Evolutionary conservation across 1,140 invertebrate genomes (phyloP), one percentile per base, ranked within the genome.

Genomic region (Drosophila bifasciata): DNA sequence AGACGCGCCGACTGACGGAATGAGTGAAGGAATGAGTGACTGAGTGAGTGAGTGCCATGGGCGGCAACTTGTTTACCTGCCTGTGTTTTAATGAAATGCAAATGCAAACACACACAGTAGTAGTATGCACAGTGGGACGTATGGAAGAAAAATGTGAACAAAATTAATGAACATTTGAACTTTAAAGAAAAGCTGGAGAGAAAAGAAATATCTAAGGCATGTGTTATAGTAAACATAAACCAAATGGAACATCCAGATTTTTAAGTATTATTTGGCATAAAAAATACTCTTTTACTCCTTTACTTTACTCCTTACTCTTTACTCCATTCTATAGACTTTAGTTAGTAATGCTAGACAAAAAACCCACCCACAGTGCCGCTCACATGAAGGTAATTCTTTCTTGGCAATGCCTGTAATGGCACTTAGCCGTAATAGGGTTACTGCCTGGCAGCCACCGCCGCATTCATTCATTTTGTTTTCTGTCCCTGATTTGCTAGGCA

Each of bases 11-110:
- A 32, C 28, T 32, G 28, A 32, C 57, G 62, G 46, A 50, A 46
- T 49, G 23, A 48, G 19, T 48, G n/a, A 36, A 44, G n/a, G n/a
- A n/a, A n/a, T n/a, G 49, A 28, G 8, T 36, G 32, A 36, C 21
- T 39, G 51, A 61, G 44, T 64, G 64, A 76, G 53, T 72, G 69
- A 69, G 76, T 59, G 63, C 60, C 59, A 57, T 76, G 39, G 60
- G 64, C 56, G 61, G 58, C 58, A 59, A 57, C 73, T 67, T 86
- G 76, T 77, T 77, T 85, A 77, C 74, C 68, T 75, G 66, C 64
- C 70, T 78, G 63, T 88, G 74, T 86, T 83, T 88, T 86, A 88
- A 83, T 88, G 83, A 89, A 86, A 88, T 86, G 66, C 75, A 86
- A 86, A 86, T 83, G 83, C 74, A 78, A 85, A 88, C 78, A 85